Evolutionary conservation across 2,797 vertebrate genomes (phyloP).

Genomic region (Mormyrops attenuatus): DNA sequence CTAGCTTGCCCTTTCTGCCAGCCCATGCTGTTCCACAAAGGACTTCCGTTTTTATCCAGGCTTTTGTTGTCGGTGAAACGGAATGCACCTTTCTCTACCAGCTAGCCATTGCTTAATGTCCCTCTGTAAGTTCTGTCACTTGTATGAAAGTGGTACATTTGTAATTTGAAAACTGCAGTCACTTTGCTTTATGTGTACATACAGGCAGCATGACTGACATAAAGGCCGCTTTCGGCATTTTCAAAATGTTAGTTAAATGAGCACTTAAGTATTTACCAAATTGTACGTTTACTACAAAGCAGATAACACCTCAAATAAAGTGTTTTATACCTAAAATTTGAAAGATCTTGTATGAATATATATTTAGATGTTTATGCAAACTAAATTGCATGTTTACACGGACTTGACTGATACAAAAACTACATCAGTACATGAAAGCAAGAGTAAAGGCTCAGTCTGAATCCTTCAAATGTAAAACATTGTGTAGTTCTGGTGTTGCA

Average conservation of each 20-base stretch:
- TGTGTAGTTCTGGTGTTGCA: neutral
- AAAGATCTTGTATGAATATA: neutral
- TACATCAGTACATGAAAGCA: neutral
- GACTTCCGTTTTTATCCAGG: conserved; percentile 1
- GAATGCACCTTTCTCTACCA: neutral
- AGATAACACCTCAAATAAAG: neutral
- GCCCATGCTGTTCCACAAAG: neutral
- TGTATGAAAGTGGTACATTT: neutral
- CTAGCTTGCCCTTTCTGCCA: neutral
- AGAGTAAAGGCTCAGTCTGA: neutral
- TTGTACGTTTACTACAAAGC: neutral
- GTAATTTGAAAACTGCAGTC: neutral
- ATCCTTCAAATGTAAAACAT: neutral
- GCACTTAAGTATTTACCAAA: neutral
- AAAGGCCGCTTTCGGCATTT: neutral
- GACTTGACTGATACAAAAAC: neutral
- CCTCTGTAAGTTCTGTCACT: neutral
- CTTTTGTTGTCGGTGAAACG: neutral
- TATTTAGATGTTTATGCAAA: neutral
- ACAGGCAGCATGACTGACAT: neutral
- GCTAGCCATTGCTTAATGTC: neutral
- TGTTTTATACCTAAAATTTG: neutral
- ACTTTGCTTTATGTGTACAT: neutral
- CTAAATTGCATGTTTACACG: neutral
- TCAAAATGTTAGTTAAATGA: neutral